A percentile compares a stretch with the other conserved stretches of the same genome.
Evolutionary conservation across 2,113 vertebrate genomes (phyloP).

Genomic region (Catagonus wagneri): DNA sequence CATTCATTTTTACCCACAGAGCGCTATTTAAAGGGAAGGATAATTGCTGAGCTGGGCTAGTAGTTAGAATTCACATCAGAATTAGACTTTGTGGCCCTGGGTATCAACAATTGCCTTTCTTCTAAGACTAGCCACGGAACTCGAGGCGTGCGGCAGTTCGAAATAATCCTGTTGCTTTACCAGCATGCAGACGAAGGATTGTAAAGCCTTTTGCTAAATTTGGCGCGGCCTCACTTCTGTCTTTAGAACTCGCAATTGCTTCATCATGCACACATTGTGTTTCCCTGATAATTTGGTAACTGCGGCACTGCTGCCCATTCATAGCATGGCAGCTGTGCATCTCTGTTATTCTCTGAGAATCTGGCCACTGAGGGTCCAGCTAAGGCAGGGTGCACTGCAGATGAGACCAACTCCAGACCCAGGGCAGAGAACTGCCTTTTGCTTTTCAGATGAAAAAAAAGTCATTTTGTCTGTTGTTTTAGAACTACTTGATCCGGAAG

Average conservation of each 20-base stretch:
- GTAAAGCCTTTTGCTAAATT: conserved; percentile 68
- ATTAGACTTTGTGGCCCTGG: background rate
- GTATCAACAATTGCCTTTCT: background rate
- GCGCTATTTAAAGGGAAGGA: background rate
- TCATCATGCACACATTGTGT: conserved; percentile 42
- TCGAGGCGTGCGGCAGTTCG: background rate
- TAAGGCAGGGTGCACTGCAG: accelerated
- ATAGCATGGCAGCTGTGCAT: background rate
- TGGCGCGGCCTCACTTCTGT: background rate
- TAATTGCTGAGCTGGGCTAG: background rate
- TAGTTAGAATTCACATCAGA: conserved; percentile 25
- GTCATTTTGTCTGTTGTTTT: background rate
- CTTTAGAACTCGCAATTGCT: conserved; percentile 69
- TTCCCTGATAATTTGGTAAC: conserved; percentile 53
- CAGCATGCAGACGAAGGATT: background rate
- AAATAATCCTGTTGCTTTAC: background rate
- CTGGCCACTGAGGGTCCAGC: background rate
- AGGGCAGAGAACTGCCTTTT: background rate
- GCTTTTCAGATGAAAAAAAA: background rate
- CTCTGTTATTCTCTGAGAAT: background rate
- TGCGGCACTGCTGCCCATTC: background rate
- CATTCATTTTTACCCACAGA: conserved; percentile 24
- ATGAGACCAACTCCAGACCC: background rate
- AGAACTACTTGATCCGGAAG: background rate
- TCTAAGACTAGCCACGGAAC: background rate